Evolutionary conservation across 2,113 vertebrate species (phyloP).

Genomic region (Pteropus alecto): DNA sequence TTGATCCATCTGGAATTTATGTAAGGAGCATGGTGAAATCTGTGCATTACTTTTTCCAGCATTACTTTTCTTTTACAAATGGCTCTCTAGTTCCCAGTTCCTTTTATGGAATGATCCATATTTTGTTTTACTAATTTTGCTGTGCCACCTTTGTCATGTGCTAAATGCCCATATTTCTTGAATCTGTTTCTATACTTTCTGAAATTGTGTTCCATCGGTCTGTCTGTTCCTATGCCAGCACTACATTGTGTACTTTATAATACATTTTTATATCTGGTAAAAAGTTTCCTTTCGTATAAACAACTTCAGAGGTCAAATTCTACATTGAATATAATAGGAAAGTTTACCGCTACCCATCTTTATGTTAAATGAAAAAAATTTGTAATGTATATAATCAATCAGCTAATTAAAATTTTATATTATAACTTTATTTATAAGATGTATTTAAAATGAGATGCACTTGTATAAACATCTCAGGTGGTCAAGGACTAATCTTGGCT

Average conservation of each 20-base stretch:
- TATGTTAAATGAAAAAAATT: background rate
- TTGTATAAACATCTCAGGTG: background rate
- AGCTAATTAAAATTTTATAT: background rate
- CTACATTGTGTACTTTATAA: background rate
- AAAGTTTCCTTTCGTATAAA: constrained; percentile 4
- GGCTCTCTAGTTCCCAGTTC: background rate
- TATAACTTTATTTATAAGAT: background rate
- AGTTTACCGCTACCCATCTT: background rate
- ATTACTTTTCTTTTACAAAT: background rate
- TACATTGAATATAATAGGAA: background rate
- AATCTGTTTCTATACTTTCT: background rate
- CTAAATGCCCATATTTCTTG: background rate
- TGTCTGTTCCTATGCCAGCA: background rate
- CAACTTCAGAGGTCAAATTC: background rate
- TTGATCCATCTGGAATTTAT: background rate
- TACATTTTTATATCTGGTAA: background rate
- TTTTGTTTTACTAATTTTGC: background rate
- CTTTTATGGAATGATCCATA: background rate
- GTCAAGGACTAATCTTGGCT: background rate
- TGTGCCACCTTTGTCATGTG: background rate
- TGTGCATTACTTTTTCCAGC: too few species aligned
- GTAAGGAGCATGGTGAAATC: background rate
- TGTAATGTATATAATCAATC: background rate
- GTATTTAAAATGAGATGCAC: constrained; percentile 2
- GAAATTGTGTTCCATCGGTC: background rate